Conservation (phyloP, 2,797 vertebrate genomes). For the Emydoidea blandingii region DNA sequence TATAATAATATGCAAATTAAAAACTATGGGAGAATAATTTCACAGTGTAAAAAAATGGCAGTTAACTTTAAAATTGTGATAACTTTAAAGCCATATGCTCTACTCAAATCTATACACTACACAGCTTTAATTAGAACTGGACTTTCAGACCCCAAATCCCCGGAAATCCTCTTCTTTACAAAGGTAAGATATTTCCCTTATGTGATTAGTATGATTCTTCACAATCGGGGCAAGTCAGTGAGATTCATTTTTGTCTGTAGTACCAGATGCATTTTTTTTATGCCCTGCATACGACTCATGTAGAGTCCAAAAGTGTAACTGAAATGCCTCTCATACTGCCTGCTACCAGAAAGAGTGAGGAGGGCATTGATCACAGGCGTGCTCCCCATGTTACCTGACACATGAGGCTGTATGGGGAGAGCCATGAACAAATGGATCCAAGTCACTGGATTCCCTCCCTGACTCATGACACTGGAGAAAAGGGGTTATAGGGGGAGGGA, state of each 20-base stretch:
- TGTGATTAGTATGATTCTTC: background rate
- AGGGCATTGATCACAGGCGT: background rate
- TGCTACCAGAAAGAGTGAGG: background rate
- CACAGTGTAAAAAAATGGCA: background rate
- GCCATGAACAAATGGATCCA: background rate
- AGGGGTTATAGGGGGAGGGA: fast-evolving
- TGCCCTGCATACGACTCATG: background rate
- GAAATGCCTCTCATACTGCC: background rate
- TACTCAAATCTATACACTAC: background rate
- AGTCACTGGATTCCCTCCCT: background rate
- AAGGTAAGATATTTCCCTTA: background rate
- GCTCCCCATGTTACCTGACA: background rate
- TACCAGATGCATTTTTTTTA: background rate
- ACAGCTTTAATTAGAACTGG: conserved; percentile 14
- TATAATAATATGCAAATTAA: conserved; percentile 50
- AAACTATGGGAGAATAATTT: conserved; percentile 33
- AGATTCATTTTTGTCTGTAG: background rate
- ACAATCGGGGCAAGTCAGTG: background rate
- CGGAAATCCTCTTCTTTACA: background rate
- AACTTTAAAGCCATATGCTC: conserved; percentile 12
- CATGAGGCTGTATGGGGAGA: background rate
- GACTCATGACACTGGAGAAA: background rate
- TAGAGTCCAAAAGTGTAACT: background rate
- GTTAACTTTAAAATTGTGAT: conserved; percentile 30
- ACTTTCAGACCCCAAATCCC: background rate